A percentile compares a stretch with the other conserved stretches of the same genome.
Evolutionary conservation across 2,113 vertebrate species (phyloP).

Genomic region (Rhinolophus sinicus): DNA sequence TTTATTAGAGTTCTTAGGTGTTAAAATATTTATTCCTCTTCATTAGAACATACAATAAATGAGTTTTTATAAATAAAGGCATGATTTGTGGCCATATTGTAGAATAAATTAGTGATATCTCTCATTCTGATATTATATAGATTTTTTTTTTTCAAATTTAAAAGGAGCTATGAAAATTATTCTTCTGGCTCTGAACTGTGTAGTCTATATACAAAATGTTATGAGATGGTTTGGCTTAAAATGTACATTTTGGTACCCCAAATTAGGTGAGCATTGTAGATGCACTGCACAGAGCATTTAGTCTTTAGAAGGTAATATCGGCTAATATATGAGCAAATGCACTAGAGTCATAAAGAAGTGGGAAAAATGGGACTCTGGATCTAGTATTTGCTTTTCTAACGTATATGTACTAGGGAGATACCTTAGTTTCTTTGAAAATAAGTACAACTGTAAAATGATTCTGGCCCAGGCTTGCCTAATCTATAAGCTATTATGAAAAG

Average conservation of each 20-base stretch:
- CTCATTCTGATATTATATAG: neutral
- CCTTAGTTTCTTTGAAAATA: neutral
- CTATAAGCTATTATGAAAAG: neutral
- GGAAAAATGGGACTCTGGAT: neutral
- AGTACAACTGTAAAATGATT: neutral
- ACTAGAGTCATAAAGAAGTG: neutral
- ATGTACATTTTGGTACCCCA: neutral
- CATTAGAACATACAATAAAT: neutral
- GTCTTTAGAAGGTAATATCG: neutral
- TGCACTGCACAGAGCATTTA: neutral
- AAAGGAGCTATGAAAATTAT: neutral
- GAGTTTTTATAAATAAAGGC: slow-evolving; percentile 18
- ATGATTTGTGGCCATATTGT: neutral
- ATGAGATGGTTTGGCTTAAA: neutral
- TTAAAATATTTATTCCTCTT: neutral
- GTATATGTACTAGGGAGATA: neutral
- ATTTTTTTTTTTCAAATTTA: neutral
- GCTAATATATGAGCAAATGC: neutral
- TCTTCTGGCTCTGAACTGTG: neutral
- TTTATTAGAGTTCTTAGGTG: neutral
- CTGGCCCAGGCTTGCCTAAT: neutral
- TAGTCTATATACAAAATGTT: neutral
- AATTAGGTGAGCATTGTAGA: neutral
- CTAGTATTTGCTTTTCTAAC: neutral
- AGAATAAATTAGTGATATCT: neutral